A percentile compares a stretch with the other conserved stretches of the same genome.
Evolutionary conservation across 2,888 invertebrate species (phyloP).

Genomic region (Tuberolachnus salignus): DNA sequence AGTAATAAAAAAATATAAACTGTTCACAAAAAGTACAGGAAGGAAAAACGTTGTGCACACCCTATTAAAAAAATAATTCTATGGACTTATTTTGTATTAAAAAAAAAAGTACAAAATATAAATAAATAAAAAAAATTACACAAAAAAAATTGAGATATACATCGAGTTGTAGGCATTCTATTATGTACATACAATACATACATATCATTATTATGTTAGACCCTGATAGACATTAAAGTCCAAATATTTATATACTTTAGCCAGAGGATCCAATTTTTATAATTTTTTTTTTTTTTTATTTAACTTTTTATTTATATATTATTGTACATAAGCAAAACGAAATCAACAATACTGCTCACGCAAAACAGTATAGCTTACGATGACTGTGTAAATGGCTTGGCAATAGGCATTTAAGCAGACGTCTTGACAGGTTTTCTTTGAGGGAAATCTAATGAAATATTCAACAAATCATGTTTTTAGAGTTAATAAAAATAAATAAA

Average conservation of each 20-base stretch:
- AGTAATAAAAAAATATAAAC: slow-evolving; percentile 31
- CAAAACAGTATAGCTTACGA: slow-evolving; percentile 55
- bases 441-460: slow-evolving; percentile 52
- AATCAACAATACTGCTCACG: slow-evolving; percentile 55
- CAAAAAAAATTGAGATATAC: slow-evolving; percentile 55
- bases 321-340: slow-evolving; percentile 57
- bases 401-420: slow-evolving; percentile 52
- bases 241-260: slow-evolving; percentile 54
- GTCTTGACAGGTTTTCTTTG: slow-evolving; percentile 56
- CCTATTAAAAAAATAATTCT: slow-evolving; percentile 55
- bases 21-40: slow-evolving; percentile 48
- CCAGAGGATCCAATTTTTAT: slow-evolving; percentile 56
- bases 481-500: slow-evolving; percentile 3
- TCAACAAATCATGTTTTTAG: slow-evolving; percentile 46
- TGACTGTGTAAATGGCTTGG: slow-evolving; percentile 54
- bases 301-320: slow-evolving; percentile 57
- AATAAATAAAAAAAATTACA: slow-evolving; percentile 54
- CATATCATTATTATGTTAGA: slow-evolving; percentile 54
- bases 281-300: slow-evolving; percentile 55
- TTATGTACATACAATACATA: slow-evolving; percentile 57
- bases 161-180: slow-evolving; percentile 56
- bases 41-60: slow-evolving; percentile 51
- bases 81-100: slow-evolving; percentile 57
- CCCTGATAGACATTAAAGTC: slow-evolving; percentile 55
- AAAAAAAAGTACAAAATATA: slow-evolving; percentile 53